These are phyloP conservation scores for Diachasma alloeum DNA, from an alignment of 1,140 invertebrate genomes.

Conservation along the genomic window DNA sequence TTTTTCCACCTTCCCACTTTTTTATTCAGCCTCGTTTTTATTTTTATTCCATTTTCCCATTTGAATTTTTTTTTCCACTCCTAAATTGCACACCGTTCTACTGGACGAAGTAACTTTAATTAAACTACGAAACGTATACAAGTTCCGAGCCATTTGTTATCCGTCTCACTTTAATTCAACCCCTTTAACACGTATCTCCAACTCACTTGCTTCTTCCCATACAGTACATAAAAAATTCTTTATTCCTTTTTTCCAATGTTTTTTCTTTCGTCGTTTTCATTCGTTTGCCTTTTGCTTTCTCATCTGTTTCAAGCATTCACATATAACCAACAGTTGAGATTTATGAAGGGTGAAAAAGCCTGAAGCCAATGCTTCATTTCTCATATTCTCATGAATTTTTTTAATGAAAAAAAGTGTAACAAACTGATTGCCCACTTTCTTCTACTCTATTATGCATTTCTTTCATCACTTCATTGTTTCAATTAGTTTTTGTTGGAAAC, in stretches of 20 bases:
- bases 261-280: slow-evolving; percentile 1
- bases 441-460: neutral
- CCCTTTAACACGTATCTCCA: neutral
- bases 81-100: slow-evolving; percentile 32
- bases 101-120: slow-evolving; percentile 35
- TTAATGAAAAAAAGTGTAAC: neutral
- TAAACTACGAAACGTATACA: slow-evolving; percentile 36
- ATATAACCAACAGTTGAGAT: slow-evolving; percentile 8
- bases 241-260: neutral
- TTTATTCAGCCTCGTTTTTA: neutral
- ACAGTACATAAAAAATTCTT: neutral
- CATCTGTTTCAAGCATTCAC: slow-evolving; percentile 14
- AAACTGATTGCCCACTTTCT: neutral
- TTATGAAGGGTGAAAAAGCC: slow-evolving; percentile 29
- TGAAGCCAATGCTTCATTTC: slow-evolving; percentile 2
- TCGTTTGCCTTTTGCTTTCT: slow-evolving; percentile 23
- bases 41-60: slow-evolving; percentile 6
- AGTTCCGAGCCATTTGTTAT: slow-evolving; percentile 35
- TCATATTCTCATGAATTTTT: slow-evolving; percentile 6
- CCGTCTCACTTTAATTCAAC: slow-evolving; percentile 8
- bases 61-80: neutral
- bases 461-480: neutral
- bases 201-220: neutral
- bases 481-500: too few relatives aligned
- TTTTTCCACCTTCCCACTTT: neutral